phyloP scores from a whole-genome alignment of 2,797 vertebrate genomes.

The Poeciliopsis paucimaculata region DNA sequence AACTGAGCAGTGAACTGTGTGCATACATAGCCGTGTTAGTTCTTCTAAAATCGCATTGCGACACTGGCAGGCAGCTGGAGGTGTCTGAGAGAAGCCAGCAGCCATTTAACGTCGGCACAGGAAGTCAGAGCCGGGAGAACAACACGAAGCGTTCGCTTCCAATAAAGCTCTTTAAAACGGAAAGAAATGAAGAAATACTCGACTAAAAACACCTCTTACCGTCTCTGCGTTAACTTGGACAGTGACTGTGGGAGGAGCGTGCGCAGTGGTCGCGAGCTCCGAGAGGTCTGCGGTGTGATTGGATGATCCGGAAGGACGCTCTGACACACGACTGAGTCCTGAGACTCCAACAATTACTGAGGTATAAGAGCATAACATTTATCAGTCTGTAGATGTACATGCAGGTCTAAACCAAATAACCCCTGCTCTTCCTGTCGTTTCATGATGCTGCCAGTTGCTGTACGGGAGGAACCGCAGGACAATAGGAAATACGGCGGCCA shows the following conservation, averaged over 20 bases:
- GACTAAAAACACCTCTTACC: background rate
- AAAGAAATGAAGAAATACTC: background rate
- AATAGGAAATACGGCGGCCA: background rate
- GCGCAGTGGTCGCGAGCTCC: background rate
- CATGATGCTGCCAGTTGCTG: background rate
- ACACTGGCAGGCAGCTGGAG: background rate
- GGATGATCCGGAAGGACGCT: background rate
- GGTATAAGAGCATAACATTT: background rate
- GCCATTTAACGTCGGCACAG: background rate
- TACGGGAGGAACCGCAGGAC: background rate
- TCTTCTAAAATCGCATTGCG: background rate
- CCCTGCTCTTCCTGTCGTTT: background rate
- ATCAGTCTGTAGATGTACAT: background rate
- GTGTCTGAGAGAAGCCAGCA: background rate
- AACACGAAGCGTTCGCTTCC: background rate
- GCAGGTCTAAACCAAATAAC: background rate
- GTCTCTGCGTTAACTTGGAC: background rate
- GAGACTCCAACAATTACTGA: background rate
- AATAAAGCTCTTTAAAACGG: background rate
- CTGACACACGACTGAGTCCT: background rate
- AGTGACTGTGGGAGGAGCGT: background rate
- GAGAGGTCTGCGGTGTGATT: background rate
- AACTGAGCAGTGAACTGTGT: background rate
- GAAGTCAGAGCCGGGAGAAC: background rate
- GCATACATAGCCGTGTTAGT: background rate